Percentiles rank a stretch among this genome's conserved stretches.
These are phyloP conservation scores for Cotesia glomerata DNA, from an alignment of 1,140 invertebrate species.

Conservation along the genomic window DNA sequence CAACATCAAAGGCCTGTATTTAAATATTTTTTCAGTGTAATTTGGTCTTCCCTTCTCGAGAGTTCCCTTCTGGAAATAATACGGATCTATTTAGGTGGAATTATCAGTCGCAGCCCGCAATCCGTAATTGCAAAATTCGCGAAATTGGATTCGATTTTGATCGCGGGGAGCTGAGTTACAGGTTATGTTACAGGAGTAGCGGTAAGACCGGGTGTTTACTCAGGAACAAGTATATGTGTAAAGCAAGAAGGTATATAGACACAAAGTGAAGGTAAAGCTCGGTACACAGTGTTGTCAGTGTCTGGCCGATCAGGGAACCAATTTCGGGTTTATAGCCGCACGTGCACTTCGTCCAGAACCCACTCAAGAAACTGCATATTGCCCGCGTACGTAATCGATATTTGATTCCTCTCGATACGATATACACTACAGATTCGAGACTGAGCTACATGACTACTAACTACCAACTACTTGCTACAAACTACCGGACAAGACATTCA, in stretches of 20 bases:
- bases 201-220: too few species aligned
- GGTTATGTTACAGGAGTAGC: neutral
- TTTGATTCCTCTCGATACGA: constrained; percentile 36
- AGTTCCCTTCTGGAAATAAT: too few species aligned
- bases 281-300: neutral
- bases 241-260: neutral
- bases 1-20: neutral
- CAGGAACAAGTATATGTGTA: neutral
- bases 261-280: neutral
- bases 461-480: too few species aligned
- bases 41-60: too few species aligned
- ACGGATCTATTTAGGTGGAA: too few species aligned
- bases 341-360: constrained; percentile 30
- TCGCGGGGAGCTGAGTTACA: too few species aligned
- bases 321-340: constrained; percentile 37
- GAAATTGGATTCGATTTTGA: too few species aligned
- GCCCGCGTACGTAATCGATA: constrained; percentile 42
- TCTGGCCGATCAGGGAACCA: constrained; percentile 25
- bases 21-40: neutral
- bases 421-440: neutral
- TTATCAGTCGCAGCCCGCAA: too few species aligned
- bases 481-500: neutral
- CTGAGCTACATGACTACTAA: neutral
- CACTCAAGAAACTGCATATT: constrained; percentile 44
- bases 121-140: too few species aligned